Base-by-base conservation (phyloP, 2,797 vertebrate genomes). In the Poeciliopsis infans region DNA sequence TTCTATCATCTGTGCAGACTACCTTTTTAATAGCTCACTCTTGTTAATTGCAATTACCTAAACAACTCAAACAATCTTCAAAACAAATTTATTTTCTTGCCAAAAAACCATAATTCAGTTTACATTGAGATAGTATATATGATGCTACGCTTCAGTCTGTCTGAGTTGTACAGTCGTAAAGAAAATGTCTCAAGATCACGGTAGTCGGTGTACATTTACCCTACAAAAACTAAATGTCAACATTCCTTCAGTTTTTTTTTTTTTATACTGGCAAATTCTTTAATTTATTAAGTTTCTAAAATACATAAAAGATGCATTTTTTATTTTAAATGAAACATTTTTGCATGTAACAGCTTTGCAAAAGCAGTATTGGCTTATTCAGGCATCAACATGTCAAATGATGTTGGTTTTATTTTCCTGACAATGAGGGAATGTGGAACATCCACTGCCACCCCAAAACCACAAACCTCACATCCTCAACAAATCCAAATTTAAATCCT, bases 401-500 rank as follows among this genome's bases (percentile, higher is more conserved):
- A 72, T 49, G 45, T 3, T 23, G 2, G 31, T n/a, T 23, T 16
- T n/a, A 57, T 43, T 43, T 57, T 36, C 46, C 36, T 4, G 13
- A n/a, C 25, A 43, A 11, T 55, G 23, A 36, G 36, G 31, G 39
- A 74, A 36, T 55, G 20, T 0, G 1, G 7, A 39, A 18, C 39
- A 46, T 18, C 8, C 55, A 13, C 57, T 61, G 8, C 74, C 28
- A 45, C 55, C 41, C 16, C 18, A 5, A 31, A 61, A 31, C 55
- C 55, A 46, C 41, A 61, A 45, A 61, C 74, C 45, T 41, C 23
- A 46, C 23, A 43, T 69, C 8, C 33, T 31, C 39, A 77, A 68
- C 47, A 57, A 39, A 77, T 55, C 15, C 25, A 61, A 7, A 47
- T 77, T 73, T 74, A 77, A 72, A 78, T 76, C 72, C 55, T 41